These are phyloP conservation scores for Dicerorhinus sumatrensis DNA, from an alignment of 2,113 vertebrate genomes.

Conservation along the genomic window DNA sequence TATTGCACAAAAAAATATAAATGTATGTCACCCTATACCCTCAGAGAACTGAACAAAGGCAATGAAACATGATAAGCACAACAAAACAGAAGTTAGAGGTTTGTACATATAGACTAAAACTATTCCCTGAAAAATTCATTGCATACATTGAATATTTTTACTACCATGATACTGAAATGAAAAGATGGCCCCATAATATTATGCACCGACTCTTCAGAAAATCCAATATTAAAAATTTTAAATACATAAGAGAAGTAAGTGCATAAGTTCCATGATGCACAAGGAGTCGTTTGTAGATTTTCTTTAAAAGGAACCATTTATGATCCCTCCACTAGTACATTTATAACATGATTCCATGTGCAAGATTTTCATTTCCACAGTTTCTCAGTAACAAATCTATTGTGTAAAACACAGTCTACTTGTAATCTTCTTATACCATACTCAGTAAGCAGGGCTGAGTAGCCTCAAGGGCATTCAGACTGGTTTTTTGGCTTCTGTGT, in stretches of 20 bases:
- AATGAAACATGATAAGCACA: conserved; percentile 21
- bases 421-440: conserved; percentile 30
- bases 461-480: conserved; percentile 72
- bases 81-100: not conserved
- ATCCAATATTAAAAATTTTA: not conserved
- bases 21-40: not conserved
- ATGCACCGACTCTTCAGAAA: not conserved
- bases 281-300: not conserved
- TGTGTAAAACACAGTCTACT: conserved; percentile 13
- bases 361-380: not conserved
- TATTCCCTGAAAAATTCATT: not conserved
- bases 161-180: not conserved
- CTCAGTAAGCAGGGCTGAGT: conserved; percentile 50
- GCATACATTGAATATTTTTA: conserved; percentile 16
- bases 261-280: not conserved
- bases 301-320: conserved; percentile 11
- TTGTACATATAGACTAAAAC: not conserved
- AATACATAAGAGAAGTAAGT: not conserved
- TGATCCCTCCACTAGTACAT: not conserved
- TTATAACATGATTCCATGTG: conserved; percentile 7
- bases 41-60: not conserved
- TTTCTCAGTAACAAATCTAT: conserved; percentile 49
- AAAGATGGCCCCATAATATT: not conserved
- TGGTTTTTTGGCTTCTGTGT: conserved; percentile 52
- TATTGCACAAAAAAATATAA: conserved; percentile 25